These are phyloP conservation scores for Sebastes vulpes DNA, from an alignment of 2,797 vertebrate genomes.

Conservation along the genomic window DNA sequence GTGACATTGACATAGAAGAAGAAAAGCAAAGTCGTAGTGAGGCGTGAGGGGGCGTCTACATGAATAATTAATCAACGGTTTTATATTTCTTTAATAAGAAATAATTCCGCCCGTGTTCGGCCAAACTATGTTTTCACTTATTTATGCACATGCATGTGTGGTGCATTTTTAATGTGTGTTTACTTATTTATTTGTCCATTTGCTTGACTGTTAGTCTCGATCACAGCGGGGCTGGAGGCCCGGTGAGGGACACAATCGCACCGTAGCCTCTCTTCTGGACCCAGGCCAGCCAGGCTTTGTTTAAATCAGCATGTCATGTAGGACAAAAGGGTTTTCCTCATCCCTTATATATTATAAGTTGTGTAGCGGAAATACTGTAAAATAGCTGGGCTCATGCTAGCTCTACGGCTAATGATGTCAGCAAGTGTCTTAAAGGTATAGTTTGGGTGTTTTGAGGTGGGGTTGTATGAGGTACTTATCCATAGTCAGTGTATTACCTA, in stretches of 20 bases:
- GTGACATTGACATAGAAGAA: background rate
- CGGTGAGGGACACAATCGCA: background rate
- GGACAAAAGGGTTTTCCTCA: slow-evolving; percentile 10
- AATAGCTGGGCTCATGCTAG: too few species aligned
- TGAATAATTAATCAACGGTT: slow-evolving; percentile 64
- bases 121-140: slow-evolving; percentile 57
- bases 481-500: too few species aligned
- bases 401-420: background rate
- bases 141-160: slow-evolving; percentile 68
- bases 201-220: slow-evolving; percentile 48
- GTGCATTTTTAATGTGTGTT: slow-evolving; percentile 70
- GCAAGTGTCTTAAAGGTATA: background rate
- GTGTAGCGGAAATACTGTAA: background rate
- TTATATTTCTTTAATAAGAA: slow-evolving; percentile 69
- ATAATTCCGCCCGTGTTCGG: slow-evolving; percentile 60
- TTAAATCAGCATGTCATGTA: background rate
- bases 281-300: background rate
- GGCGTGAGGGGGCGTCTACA: background rate
- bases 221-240: background rate
- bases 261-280: background rate
- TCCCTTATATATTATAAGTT: background rate
- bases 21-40: background rate
- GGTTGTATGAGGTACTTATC: too few species aligned
- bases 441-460: too few species aligned
- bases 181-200: slow-evolving; percentile 78